Conservation (phyloP, 2,888 invertebrate genomes). For the Calephelis perditalis region DNA sequence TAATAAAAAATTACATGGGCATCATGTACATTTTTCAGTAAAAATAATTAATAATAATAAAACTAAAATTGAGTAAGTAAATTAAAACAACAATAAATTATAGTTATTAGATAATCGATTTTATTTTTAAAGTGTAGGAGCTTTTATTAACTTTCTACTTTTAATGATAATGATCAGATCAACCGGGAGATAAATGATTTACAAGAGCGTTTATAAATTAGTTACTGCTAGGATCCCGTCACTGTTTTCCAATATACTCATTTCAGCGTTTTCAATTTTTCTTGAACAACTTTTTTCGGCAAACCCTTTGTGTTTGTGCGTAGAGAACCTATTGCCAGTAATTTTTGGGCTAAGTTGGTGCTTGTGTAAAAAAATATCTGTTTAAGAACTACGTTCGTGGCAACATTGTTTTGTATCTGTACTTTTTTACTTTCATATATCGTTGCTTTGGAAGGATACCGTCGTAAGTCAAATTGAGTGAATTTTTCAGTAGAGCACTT, state of each 20-base stretch:
- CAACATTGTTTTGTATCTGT: neutral
- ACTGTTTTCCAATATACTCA: neutral
- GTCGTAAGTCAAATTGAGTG: neutral
- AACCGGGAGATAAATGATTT: too few relatives aligned
- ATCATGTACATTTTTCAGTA: too few relatives aligned
- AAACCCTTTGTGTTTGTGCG: neutral
- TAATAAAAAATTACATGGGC: too few relatives aligned
- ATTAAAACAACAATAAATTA: too few relatives aligned
- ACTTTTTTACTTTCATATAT: neutral
- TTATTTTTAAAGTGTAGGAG: too few relatives aligned
- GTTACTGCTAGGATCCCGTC: neutral
- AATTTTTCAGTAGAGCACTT: neutral
- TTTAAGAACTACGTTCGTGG: neutral
- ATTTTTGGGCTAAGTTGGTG: neutral
- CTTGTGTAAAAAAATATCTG: neutral
- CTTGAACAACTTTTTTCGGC: neutral
- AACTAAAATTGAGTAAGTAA: too few relatives aligned
- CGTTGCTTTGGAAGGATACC: conserved; percentile 1
- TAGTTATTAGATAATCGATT: too few relatives aligned
- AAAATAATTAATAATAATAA: too few relatives aligned
- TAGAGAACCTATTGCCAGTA: neutral
- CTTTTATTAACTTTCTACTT: too few relatives aligned
- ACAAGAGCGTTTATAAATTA: too few relatives aligned
- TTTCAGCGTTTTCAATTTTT: neutral
- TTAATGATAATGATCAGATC: too few relatives aligned